Conservation (phyloP, 2,797 vertebrate genomes). For the Alfaro cultratus region DNA sequence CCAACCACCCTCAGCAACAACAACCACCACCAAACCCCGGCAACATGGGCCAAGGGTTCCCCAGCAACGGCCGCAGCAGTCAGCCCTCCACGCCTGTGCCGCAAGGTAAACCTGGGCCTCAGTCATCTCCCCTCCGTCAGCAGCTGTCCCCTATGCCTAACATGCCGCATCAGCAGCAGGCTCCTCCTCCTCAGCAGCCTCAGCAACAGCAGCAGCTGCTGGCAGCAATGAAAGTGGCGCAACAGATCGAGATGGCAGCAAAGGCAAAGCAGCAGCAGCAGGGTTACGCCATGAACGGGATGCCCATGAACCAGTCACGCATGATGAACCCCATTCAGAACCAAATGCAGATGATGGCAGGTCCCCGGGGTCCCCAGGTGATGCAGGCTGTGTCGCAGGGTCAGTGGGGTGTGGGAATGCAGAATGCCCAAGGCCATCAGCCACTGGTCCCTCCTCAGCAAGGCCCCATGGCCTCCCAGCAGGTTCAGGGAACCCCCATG, state of each 20-base stretch:
- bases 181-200: slow-evolving; percentile 58
- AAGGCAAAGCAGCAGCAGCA: slow-evolving; percentile 85
- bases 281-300: slow-evolving; percentile 89
- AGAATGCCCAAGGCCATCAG: slow-evolving; percentile 79
- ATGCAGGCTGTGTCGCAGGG: slow-evolving; percentile 87
- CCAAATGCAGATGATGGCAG: slow-evolving; percentile 88
- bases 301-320: slow-evolving; percentile 87
- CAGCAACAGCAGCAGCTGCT: slow-evolving; percentile 70
- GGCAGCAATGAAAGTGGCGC: slow-evolving; percentile 89
- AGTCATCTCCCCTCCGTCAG: slow-evolving; percentile 85
- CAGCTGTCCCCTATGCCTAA: slow-evolving; percentile 89
- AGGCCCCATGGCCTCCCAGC: slow-evolving; percentile 70
- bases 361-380: slow-evolving; percentile 87
- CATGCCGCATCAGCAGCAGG: slow-evolving; percentile 82
- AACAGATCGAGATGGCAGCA: slow-evolving; percentile 91
- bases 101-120: slow-evolving; percentile 87
- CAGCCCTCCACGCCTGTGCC: slow-evolving; percentile 88
- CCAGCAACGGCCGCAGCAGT: slow-evolving; percentile 86
- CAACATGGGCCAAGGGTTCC: slow-evolving; percentile 87
- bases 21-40: slow-evolving; percentile 83
- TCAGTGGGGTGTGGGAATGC: slow-evolving; percentile 89
- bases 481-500: slow-evolving; percentile 70
- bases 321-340: slow-evolving; percentile 88
- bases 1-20: slow-evolving; percentile 81
- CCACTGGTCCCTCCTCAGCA: slow-evolving; percentile 68